These are phyloP conservation scores for Microplitis mediator DNA, from an alignment of 1,140 invertebrate genomes.

Conservation along the genomic window DNA sequence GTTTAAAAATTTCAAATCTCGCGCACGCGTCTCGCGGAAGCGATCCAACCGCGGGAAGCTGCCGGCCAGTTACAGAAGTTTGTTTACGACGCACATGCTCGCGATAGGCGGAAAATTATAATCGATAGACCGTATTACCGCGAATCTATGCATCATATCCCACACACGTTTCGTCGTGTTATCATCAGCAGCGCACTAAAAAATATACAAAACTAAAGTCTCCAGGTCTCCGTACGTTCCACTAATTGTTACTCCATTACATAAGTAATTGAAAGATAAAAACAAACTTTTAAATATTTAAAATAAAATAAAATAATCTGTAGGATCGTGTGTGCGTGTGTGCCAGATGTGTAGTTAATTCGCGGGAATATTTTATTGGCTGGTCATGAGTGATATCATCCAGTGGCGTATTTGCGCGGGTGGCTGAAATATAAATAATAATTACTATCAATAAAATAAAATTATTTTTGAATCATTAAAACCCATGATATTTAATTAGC, in stretches of 20 bases:
- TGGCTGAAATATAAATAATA: too few species aligned
- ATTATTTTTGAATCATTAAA: too few species aligned
- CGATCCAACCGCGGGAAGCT: conserved; percentile 34
- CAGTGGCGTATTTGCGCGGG: conserved; percentile 32
- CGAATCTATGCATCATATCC: not conserved
- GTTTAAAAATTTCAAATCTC: not conserved
- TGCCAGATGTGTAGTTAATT: conserved; percentile 38
- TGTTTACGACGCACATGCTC: conserved; percentile 49
- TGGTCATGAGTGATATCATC: conserved; percentile 37
- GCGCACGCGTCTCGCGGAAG: conserved; percentile 16
- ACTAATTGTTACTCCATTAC: not conserved
- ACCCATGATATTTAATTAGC: too few species aligned
- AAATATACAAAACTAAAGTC: too few species aligned
- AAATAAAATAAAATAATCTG: not conserved
- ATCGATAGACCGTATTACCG: conserved; percentile 46
- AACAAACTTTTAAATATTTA: too few species aligned
- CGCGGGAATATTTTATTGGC: conserved; percentile 34
- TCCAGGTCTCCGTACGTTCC: too few species aligned
- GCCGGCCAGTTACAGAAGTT: conserved; percentile 34
- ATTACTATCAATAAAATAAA: too few species aligned
- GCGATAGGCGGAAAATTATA: conserved; percentile 39
- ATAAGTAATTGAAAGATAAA: not conserved
- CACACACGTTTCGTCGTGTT: not conserved
- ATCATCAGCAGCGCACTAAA: not conserved
- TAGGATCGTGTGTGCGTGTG: not conserved